phyloP scores from a whole-genome alignment of 2,797 vertebrate genomes.

The Distichodus sexfasciatus region DNA sequence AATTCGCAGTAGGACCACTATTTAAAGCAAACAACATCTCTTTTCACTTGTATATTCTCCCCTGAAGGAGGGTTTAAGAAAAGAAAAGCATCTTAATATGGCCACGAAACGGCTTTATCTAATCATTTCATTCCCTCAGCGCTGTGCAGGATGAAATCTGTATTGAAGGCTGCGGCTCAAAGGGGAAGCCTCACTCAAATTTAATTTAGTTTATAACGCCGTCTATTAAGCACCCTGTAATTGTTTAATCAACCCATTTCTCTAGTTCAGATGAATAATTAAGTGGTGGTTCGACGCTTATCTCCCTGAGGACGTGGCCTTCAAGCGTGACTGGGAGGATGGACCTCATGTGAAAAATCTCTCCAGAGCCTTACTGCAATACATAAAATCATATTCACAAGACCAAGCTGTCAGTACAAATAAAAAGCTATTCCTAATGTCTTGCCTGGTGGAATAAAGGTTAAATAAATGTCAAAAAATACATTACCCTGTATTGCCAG shows the following conservation, averaged over 20 bases:
- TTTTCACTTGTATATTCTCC: conserved; percentile 32
- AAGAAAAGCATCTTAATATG: conserved; percentile 28
- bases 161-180: conserved; percentile 39
- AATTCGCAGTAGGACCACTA: conserved; percentile 42
- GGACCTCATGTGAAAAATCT: not conserved
- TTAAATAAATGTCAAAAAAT: no score
- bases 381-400: no score
- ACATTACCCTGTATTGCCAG: no score
- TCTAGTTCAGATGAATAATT: conserved; percentile 46
- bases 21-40: conserved; percentile 44
- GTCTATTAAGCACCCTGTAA: conserved; percentile 37
- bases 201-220: conserved; percentile 30
- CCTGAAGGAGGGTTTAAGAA: conserved; percentile 2
- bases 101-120: conserved; percentile 38
- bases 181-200: conserved; percentile 13
- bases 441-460: no score
- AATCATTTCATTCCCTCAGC: conserved; percentile 16
- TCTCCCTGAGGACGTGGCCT: conserved; percentile 24
- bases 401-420: no score
- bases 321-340: conserved; percentile 30
- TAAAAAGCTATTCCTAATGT: no score
- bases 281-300: conserved; percentile 16
- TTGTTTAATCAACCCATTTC: conserved; percentile 48
- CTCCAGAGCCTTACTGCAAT: not conserved
- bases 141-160: not conserved